Evolutionary conservation across 2,113 vertebrate genomes (phyloP).

Genomic region (Nettapus auritus): DNA sequence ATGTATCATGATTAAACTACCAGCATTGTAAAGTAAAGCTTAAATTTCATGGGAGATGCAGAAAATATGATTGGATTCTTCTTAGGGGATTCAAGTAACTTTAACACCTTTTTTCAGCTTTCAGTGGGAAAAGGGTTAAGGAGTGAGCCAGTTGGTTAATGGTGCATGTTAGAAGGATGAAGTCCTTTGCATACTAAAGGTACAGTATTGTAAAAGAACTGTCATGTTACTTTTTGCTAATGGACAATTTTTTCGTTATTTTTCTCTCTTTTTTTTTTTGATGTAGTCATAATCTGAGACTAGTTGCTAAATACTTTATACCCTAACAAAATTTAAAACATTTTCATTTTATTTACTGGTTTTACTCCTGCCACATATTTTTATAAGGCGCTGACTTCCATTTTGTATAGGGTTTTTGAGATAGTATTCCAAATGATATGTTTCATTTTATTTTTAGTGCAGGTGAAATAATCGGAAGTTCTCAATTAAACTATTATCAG

Average conservation of each 20-base stretch:
- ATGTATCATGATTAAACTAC: slow-evolving; percentile 22
- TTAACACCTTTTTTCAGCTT: background rate
- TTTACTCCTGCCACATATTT: slow-evolving; percentile 48
- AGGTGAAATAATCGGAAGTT: slow-evolving; percentile 58
- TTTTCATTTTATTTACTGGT: slow-evolving; percentile 45
- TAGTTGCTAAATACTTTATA: slow-evolving; percentile 46
- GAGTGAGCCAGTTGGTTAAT: background rate
- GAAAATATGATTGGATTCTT: background rate
- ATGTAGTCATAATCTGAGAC: slow-evolving; percentile 24
- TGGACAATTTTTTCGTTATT: background rate
- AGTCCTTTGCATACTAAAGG: slow-evolving; percentile 66
- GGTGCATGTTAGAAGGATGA: slow-evolving; percentile 39
- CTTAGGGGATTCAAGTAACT: background rate
- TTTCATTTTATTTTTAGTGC: slow-evolving; percentile 61
- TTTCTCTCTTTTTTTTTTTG: background rate
- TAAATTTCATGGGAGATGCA: background rate
- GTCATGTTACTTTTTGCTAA: background rate
- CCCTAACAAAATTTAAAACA: slow-evolving; percentile 18
- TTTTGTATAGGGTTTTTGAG: slow-evolving; percentile 40
- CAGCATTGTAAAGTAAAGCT: slow-evolving; percentile 39
- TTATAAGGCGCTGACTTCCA: slow-evolving; percentile 42
- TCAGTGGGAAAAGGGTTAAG: background rate
- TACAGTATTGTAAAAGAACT: slow-evolving; percentile 34
- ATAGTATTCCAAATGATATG: slow-evolving; percentile 50
- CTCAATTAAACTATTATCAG: slow-evolving; percentile 50